Percentiles rank a stretch among this genome's conserved stretches.
phyloP scores from a whole-genome alignment of 2,797 vertebrate genomes.

The Glyptemys insculpta region DNA sequence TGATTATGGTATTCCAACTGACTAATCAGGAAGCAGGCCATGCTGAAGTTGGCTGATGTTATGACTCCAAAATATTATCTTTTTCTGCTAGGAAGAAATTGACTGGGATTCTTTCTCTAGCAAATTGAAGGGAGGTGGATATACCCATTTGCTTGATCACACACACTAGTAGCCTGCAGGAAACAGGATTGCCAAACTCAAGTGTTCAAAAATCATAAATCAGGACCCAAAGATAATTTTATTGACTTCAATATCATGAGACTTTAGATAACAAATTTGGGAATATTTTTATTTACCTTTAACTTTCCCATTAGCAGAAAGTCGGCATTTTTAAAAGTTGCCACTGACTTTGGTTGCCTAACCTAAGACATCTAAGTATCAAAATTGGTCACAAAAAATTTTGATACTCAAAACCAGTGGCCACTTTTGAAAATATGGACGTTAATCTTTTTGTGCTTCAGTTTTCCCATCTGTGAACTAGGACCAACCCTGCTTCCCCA shows the following conservation, averaged over 20 bases:
- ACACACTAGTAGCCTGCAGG: neutral
- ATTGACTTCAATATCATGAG: neutral
- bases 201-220: neutral
- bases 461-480: neutral
- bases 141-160: neutral
- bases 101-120: slow-evolving; percentile 18
- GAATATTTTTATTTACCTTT: neutral
- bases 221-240: neutral
- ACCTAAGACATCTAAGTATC: neutral
- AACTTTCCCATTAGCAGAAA: neutral
- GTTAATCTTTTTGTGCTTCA: neutral
- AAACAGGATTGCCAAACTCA: neutral
- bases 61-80: slow-evolving; percentile 28
- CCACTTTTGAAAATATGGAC: neutral
- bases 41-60: slow-evolving; percentile 46
- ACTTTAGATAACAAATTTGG: neutral
- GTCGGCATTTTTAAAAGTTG: neutral
- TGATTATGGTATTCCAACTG: slow-evolving; percentile 43
- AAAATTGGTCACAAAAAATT: neutral
- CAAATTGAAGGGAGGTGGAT: neutral
- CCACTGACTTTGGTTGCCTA: neutral
- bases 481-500: neutral
- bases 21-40: slow-evolving; percentile 63
- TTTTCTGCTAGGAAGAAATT: slow-evolving; percentile 41
- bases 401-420: neutral